Evolutionary conservation across 1,140 invertebrate species (phyloP), one percentile per base, ranked within the genome.

Genomic region (Drosophila subobscura): DNA sequence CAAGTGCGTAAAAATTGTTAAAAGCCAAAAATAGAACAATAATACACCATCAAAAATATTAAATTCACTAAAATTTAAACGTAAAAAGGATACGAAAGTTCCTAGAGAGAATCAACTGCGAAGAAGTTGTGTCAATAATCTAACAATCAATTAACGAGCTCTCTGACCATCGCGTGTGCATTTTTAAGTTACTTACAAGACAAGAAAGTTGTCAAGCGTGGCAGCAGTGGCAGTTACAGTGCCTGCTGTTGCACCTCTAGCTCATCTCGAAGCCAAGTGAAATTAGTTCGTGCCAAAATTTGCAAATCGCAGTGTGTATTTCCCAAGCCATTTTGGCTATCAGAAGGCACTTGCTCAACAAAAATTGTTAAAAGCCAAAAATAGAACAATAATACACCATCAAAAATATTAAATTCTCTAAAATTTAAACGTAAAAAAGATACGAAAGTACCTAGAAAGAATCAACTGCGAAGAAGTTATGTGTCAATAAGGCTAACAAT

Each of bases 261-360:
- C 33, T 37, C 33, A 37, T 37, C 33, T 37, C 12, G 10, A 37
- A 37, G 54, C 44, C 58, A 14, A 60, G 74, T 81, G 74, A 81
- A 83, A 83, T 83, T 81, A 66, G 56, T 68, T 50, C 23, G 60
- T 44, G 74, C 27, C 50, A 50, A 50, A 57, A 59, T 67, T 46
- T 73, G 73, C 57, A 74, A 83, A 67, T 67, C 51, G 49, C 68
- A 71, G 60, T 40, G 66, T 72, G 67, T 55, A 16, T 16, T 33
- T 16, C 37, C 59, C 45, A 53, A 29, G 51, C 72, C 75, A 80
- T 67, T 83, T 83, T 77, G 64, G 41, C 57, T 44, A 49, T 29
- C 33, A 37, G 25, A 5, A 37, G 61, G 61, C 57, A 49, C 61
- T 86, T 77, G 73, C 77, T 71, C 56, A 77, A 86, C 68, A n/a